phyloP scores from a whole-genome alignment of 2,797 vertebrate species.

The Sebastes kiyomatsui region DNA sequence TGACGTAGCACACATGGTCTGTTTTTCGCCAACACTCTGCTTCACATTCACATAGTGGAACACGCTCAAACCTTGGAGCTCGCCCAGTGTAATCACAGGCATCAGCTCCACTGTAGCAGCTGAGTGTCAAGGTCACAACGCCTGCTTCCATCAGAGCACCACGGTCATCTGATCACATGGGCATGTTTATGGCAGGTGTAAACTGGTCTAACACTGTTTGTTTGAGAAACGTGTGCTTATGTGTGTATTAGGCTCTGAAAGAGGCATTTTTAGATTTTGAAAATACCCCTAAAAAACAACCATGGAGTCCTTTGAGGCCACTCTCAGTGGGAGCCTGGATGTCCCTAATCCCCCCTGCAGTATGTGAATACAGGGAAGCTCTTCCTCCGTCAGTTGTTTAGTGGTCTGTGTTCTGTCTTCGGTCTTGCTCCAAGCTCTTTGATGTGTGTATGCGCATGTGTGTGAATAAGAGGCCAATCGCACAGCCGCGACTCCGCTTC shows the following conservation, averaged over 20 bases:
- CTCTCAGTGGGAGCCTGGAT: conserved; percentile 15
- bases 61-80: conserved; percentile 46
- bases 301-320: conserved; percentile 5
- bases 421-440: conserved; percentile 42
- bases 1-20: conserved; percentile 5
- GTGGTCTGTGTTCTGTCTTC: conserved; percentile 32
- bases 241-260: not conserved
- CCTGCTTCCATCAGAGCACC: conserved; percentile 13
- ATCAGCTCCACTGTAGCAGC: conserved; percentile 46
- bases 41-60: conserved; percentile 38
- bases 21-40: conserved; percentile 16
- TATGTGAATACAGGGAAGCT: conserved; percentile 38
- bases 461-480: not conserved
- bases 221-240: not conserved
- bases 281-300: conserved; percentile 4
- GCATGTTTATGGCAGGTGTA: not conserved
- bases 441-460: conserved; percentile 15
- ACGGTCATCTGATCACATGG: conserved; percentile 6
- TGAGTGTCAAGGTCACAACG: conserved; percentile 53
- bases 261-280: not conserved
- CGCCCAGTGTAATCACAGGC: conserved; percentile 49
- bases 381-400: conserved; percentile 46
- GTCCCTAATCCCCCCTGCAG: conserved; percentile 30
- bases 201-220: not conserved
- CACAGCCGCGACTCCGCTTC: conserved; percentile 3